Evolutionary conservation across 1,140 invertebrate genomes (phyloP), one percentile per base, ranked within the genome.

Genomic region (Tenebrio molitor): DNA sequence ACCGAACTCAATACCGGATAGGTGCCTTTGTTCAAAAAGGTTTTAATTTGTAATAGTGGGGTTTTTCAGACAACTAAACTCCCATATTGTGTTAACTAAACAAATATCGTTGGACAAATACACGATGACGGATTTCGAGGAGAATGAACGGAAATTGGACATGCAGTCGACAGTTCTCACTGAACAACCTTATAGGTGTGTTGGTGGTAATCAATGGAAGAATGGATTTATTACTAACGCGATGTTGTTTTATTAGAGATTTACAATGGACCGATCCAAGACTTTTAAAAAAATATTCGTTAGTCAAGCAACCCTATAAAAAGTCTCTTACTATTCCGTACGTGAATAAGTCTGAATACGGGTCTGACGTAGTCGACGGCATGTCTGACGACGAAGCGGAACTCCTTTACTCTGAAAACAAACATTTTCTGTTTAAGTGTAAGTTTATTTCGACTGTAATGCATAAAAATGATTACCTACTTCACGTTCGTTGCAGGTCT

Each of bases 311-410:
- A 36, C 76, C 74, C 5, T 75, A 72, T 65, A 75, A 69, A 46
- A 44, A 73, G 25, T 72, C 76, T 1, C 36, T 70, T 14, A 73
- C 76, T 0, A 64, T 71, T 41, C 72, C 72, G 7, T 36, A 16
- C 36, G 33, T 53, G 7, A 64, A 42, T n/a, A 58, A 65, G 33
- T 15, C 62, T 2, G 34, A n/a, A 19, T 58, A 75, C 14, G 44
- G 68, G 41, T 72, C 36, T n/a, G 75, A 77, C 12, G 34, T 42
- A 1, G 69, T 71, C 50, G 74, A 73, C 2, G 71, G 71, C 34
- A 41, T 68, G 1, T 74, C 74, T 29, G 75, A 77, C 21, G 75
- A 77, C 17, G 75, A 74, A 2, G 65, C 69, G 1, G 75, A 77
- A 58, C 46, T 75, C 19, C 19, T 75, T 14, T 63, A 71, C 15